Conservation (phyloP, 2,113 vertebrate species). For the Talpa occidentalis region DNA sequence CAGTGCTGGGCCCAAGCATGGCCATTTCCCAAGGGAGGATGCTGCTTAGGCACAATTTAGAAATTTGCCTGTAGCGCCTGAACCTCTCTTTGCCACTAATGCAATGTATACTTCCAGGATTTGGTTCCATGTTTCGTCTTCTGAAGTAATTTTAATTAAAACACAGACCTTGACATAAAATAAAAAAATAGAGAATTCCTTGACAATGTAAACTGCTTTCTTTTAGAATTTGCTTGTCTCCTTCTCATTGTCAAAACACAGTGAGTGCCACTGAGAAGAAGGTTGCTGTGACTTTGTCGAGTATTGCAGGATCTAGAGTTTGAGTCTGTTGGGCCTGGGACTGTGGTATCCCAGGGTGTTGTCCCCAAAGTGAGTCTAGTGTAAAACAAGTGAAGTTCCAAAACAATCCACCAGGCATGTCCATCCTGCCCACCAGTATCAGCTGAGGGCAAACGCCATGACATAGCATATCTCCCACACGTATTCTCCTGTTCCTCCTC, state of each 20-base stretch:
- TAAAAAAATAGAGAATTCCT: background rate
- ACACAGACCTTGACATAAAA: background rate
- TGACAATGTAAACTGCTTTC: background rate
- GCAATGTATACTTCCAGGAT: background rate
- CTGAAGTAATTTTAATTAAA: constrained; percentile 34
- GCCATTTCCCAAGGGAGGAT: background rate
- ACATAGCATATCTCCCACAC: too few relatives aligned
- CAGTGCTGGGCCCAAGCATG: background rate
- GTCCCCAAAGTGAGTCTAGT: background rate
- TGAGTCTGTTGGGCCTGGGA: background rate
- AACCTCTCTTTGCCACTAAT: background rate
- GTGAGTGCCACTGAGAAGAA: background rate
- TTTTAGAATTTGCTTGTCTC: background rate
- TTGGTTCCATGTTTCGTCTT: background rate
- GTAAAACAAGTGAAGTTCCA: background rate
- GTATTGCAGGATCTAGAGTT: background rate
- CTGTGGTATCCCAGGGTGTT: background rate
- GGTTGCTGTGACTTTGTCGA: background rate
- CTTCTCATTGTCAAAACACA: background rate
- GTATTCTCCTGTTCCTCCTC: background rate
- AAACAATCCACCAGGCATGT: background rate
- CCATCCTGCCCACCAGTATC: too few relatives aligned
- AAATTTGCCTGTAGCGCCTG: background rate
- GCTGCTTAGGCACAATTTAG: background rate
- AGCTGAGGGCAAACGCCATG: background rate